Conservation (phyloP, 2,113 vertebrate genomes). For the Desmodus rotundus region DNA sequence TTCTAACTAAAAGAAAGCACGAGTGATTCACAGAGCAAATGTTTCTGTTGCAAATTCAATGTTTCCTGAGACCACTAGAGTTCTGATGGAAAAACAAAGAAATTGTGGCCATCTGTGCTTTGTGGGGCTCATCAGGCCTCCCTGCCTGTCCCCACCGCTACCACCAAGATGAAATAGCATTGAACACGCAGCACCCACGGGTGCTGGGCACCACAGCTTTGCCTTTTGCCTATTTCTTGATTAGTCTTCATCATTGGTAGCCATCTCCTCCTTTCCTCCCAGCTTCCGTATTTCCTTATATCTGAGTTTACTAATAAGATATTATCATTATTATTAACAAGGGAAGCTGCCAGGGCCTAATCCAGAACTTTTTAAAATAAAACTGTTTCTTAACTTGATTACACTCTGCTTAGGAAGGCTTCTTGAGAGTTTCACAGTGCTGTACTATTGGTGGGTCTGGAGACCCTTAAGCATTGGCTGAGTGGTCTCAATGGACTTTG, state of each 20-base stretch:
- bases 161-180: neutral
- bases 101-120: neutral
- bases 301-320: neutral
- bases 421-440: neutral
- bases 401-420: neutral
- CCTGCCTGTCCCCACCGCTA: neutral
- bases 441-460: neutral
- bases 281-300: neutral
- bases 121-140: neutral
- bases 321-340: neutral
- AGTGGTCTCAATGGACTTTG: neutral
- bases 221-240: neutral
- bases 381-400: neutral
- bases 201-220: neutral
- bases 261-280: neutral
- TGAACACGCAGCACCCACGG: neutral
- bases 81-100: neutral
- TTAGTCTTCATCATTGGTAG: neutral
- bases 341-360: neutral
- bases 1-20: conserved; percentile 52
- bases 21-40: conserved; percentile 33
- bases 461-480: neutral
- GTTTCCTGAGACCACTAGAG: neutral
- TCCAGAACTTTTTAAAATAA: neutral
- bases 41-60: conserved; percentile 42